These are phyloP conservation scores for Brevimyrus niger DNA, from an alignment of 2,113 vertebrate species.

Conservation along the genomic window DNA sequence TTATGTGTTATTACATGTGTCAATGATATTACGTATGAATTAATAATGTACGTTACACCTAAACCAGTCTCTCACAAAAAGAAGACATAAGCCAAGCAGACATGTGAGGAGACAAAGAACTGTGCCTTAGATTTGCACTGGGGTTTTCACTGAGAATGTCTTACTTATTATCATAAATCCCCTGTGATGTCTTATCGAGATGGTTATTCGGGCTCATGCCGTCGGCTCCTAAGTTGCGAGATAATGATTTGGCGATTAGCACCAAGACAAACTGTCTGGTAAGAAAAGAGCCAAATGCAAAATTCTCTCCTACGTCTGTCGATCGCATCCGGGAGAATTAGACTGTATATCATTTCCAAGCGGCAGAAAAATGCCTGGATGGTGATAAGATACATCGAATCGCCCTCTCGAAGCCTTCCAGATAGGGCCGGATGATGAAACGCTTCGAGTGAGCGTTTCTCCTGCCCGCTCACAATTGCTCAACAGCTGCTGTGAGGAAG, in stretches of 20 bases:
- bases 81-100: not conserved
- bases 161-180: not conserved
- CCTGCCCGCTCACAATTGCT: not conserved
- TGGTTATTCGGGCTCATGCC: not conserved
- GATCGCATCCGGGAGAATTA: not conserved
- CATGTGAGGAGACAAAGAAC: not conserved
- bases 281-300: not conserved
- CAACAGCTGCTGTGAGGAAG: not conserved
- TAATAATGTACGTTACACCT: not conserved
- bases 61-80: not conserved
- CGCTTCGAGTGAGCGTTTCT: not conserved
- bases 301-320: not conserved
- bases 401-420: not conserved
- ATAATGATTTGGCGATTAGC: not conserved
- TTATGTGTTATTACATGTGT: not conserved
- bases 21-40: not conserved
- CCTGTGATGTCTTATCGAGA: not conserved
- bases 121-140: not conserved
- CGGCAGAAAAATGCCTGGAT: not conserved
- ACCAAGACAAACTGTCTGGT: not conserved
- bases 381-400: not conserved
- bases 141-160: not conserved
- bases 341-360: not conserved
- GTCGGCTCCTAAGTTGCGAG: not conserved
- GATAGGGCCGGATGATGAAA: conserved; percentile 7